Evolutionary conservation across 2,797 vertebrate genomes (phyloP), one percentile per base, ranked within the genome.

Genomic region (Pangasius krempfi): DNA sequence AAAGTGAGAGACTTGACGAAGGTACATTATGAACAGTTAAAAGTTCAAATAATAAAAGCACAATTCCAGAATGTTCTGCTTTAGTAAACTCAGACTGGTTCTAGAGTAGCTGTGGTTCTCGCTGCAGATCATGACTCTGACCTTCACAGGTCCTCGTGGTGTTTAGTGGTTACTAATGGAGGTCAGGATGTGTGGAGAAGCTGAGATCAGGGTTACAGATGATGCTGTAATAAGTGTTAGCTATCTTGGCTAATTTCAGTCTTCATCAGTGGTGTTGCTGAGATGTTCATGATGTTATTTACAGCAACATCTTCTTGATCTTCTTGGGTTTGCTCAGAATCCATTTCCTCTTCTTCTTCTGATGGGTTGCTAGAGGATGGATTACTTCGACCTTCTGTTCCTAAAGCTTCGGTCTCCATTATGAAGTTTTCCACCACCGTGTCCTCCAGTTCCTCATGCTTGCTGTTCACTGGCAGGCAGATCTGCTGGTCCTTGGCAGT

Each of bases 321-420:
- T 83, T 86, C 60, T 52, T 52, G 20, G 62, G 27, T 81, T 33
- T 62, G 52, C 16, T 81, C 88, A 62, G 82, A 68, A 40, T 73
- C 54, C 27, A n/a, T 80, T 33, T 16, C 27, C 18, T 85, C 76
- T 25, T 60, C 80, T 18, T 84, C 89, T 72, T 90, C 73, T 18
- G 0, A 47, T 84, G 64, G 10, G 9, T 54, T 84, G 5, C 47
- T 33, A 22, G 18, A 70, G 10, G n/a, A 68, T 54, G 18, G 47
- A 54, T 52, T 37, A 22, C 86, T 88, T 44, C 84, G 78, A 8
- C 33, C 7, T 1, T 94, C 91, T 18, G 87, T 88, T 83, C 90
- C 80, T 25, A 72, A 47, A n/a, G 58, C 79, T 82, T 92, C 88
- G 50, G 16, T 88, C 66, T 90, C 81, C 52, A 62, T 86, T 62